These are phyloP conservation scores for Eunapius fragilis DNA, from an alignment of 37 sponge, comb jelly and placozoan species.

Conservation along the genomic window DNA sequence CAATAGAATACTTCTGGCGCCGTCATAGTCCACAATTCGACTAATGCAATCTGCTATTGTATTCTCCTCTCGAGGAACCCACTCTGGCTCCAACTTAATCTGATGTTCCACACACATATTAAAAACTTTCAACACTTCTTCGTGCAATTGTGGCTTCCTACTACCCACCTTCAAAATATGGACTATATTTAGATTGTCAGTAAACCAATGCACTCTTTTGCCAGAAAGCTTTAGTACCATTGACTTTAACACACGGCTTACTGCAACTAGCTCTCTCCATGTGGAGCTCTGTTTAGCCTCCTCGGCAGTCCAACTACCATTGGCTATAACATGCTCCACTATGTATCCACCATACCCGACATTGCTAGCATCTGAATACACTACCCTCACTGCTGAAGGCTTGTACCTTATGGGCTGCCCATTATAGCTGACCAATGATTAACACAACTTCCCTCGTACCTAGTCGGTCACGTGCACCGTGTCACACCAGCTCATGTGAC, in stretches of 20 bases:
- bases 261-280: neutral
- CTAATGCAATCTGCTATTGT: neutral
- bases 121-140: neutral
- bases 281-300: neutral
- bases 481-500: too few species aligned
- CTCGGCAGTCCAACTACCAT: neutral
- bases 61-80: neutral
- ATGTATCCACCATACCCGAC: neutral
- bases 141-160: neutral
- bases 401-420: slow-evolving; percentile 3
- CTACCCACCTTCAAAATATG: neutral
- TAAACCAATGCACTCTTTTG: neutral
- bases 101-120: neutral
- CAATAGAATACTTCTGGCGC: too few species aligned
- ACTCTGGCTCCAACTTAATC: neutral
- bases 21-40: neutral
- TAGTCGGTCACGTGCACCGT: too few species aligned
- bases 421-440: too few species aligned
- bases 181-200: slow-evolving; percentile 1
- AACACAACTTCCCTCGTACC: too few species aligned
- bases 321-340: neutral
- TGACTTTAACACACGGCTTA: neutral
- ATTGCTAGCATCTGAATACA: neutral
- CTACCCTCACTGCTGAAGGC: slow-evolving; percentile 19
- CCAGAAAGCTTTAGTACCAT: neutral